Evolutionary conservation across 2,797 vertebrate species (phyloP).

Genomic region (Sus cebifrons): DNA sequence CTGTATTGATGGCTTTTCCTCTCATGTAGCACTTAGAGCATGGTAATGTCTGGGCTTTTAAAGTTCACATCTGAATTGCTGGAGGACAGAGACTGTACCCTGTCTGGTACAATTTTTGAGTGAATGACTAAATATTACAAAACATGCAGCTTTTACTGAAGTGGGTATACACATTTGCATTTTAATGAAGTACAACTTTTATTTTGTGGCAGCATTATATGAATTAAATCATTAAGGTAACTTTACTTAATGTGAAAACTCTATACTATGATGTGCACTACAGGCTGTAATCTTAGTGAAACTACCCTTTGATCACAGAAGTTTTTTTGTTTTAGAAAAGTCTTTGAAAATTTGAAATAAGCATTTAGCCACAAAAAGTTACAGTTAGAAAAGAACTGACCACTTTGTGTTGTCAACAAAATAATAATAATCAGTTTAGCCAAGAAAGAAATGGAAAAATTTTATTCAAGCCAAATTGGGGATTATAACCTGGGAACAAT

Average conservation of each 20-base stretch:
- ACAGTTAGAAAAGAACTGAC: not conserved
- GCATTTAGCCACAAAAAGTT: not conserved
- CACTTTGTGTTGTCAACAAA: not conserved
- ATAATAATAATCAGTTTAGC: not conserved
- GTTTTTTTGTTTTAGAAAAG: constrained; percentile 2
- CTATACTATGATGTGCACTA: not conserved
- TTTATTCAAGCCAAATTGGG: not conserved
- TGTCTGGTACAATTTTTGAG: not conserved
- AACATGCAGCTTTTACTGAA: not conserved
- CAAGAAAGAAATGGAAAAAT: not conserved
- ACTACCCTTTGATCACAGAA: not conserved
- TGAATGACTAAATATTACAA: constrained; percentile 7
- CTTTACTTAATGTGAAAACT: not conserved
- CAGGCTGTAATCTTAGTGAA: not conserved
- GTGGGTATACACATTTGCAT: not conserved
- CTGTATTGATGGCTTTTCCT: not conserved
- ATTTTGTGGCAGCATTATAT: constrained; percentile 20
- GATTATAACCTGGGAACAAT: not conserved
- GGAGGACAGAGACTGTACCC: not conserved
- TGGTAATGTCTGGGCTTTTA: not conserved
- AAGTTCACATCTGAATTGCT: not conserved
- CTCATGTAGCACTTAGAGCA: not conserved
- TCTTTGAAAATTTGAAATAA: constrained; percentile 9
- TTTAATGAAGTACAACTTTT: constrained; percentile 18
- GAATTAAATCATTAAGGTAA: constrained; percentile 14